Evolutionary conservation across 2,113 vertebrate species (phyloP), one percentile per base, ranked within the genome.

Genomic region (Struthidea cinerea): DNA sequence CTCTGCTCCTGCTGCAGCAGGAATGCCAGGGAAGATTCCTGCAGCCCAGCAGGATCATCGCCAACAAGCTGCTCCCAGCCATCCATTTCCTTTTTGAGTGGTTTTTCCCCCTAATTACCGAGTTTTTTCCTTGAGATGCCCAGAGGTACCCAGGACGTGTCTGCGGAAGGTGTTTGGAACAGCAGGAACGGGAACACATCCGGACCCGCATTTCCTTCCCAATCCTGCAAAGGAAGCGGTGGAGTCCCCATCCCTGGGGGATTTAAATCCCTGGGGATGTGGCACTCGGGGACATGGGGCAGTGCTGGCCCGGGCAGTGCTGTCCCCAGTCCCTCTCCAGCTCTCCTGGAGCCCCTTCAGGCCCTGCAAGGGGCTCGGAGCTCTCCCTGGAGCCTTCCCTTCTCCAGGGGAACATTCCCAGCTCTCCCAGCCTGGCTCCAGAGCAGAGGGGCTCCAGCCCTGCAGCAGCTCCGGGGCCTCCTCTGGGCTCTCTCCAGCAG

Each of bases 101-200:
- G 1, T 4, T 2, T 33, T n/a, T 39, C 10, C 1, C 33, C 39
- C 10, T 26, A 35, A 33, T 16, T 32, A 7, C 7, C 6, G 26
- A 46, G 20, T 65, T 71, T 35, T 26, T 32, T 8, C 10, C 9
- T 5, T 16, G 42, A 33, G 41, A 27, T 5, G 14, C 15, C 26
- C 64, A 21, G 44, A 59, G 61, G 4, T 46, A 19, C n/a, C n/a
- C 84, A 39, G 46, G 23, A 11, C 7, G 24, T 4, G 15, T 17
- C 5, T 28, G 33, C 27, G 23, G 26, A 46, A 24, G 37, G 16
- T 4, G 26, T 2, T 3, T 6, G 3, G 11, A 56, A 16, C 30
- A 68, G 64, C 49, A 60, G 61, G 28, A 74, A 39, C 0, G 0
- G 60, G 44, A 86, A 27, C 16, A 14, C 17, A 30, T 5, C 65